These are phyloP conservation scores for Chrysemys picta DNA, from an alignment of 2,113 vertebrate genomes.

Conservation along the genomic window DNA sequence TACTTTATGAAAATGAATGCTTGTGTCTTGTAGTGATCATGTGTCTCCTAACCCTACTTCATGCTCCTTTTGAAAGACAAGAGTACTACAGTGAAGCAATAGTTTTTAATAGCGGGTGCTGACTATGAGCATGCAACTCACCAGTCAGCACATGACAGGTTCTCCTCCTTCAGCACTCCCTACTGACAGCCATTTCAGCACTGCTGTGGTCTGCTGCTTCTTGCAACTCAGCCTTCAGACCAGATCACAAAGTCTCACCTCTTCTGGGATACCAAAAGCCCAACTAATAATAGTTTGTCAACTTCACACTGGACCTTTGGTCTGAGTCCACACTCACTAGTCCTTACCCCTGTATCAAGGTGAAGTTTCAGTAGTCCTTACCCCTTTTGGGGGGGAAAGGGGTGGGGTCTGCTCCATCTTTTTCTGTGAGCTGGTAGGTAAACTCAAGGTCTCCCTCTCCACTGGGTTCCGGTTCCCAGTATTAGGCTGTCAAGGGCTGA, in stretches of 20 bases:
- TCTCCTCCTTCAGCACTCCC: background rate
- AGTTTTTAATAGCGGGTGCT: accelerated
- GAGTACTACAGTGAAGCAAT: background rate
- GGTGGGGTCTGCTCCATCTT: background rate
- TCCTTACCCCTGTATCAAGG: background rate
- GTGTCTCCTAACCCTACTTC: background rate
- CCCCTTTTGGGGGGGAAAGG: background rate
- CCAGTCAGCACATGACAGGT: no score
- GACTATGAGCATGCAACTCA: background rate
- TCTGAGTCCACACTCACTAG: background rate
- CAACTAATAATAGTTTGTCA: no score
- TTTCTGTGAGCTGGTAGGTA: background rate
- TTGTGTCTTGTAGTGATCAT: background rate
- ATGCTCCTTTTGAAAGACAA: background rate
- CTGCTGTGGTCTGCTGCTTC: background rate
- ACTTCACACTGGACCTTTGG: no score
- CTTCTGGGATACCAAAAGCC: no score
- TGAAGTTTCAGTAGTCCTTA: background rate
- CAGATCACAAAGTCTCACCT: no score
- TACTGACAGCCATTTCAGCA: background rate
- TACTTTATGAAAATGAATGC: background rate
- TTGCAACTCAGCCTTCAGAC: no score
- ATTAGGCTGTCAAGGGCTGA: no score
- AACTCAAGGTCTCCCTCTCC: background rate
- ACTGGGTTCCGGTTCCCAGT: no score